phyloP scores from a whole-genome alignment of 1,140 invertebrate species.

The Eufriesea mexicana region DNA sequence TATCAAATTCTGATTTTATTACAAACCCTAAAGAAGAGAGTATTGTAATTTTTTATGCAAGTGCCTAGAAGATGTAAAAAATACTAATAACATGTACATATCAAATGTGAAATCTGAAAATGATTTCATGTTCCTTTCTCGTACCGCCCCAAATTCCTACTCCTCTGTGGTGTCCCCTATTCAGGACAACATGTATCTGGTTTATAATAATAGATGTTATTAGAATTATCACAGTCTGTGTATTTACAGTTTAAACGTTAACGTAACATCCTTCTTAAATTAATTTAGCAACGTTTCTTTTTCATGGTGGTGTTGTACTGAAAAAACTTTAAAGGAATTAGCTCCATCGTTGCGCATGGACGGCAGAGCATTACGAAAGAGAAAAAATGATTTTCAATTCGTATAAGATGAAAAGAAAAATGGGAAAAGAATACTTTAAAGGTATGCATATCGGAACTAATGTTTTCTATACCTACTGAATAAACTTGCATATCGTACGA shows the following conservation, averaged over 20 bases:
- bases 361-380: conserved; percentile 42
- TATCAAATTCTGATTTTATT: background rate
- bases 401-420: conserved; percentile 13
- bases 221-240: conserved; percentile 83
- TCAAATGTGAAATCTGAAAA: conserved; percentile 30
- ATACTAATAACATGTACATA: background rate
- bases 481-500: conserved; percentile 53
- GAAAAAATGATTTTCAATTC: background rate
- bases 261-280: conserved; percentile 57
- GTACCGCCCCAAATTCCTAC: conserved; percentile 19
- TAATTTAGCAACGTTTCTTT: conserved; percentile 39
- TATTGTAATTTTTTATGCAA: conserved; percentile 8
- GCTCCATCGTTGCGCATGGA: conserved; percentile 46
- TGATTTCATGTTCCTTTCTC: conserved; percentile 16
- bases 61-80: conserved; percentile 46
- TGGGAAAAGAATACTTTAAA: conserved; percentile 45
- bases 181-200: conserved; percentile 29
- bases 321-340: conserved; percentile 18
- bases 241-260: conserved; percentile 81
- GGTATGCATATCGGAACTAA: conserved; percentile 38
- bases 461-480: conserved; percentile 27
- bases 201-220: conserved; percentile 75
- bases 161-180: background rate
- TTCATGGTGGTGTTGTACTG: conserved; percentile 40
- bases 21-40: conserved; percentile 15